Base-by-base conservation (phyloP, 1,140 invertebrate species). In the Panagrolaimus sp. region DNA sequence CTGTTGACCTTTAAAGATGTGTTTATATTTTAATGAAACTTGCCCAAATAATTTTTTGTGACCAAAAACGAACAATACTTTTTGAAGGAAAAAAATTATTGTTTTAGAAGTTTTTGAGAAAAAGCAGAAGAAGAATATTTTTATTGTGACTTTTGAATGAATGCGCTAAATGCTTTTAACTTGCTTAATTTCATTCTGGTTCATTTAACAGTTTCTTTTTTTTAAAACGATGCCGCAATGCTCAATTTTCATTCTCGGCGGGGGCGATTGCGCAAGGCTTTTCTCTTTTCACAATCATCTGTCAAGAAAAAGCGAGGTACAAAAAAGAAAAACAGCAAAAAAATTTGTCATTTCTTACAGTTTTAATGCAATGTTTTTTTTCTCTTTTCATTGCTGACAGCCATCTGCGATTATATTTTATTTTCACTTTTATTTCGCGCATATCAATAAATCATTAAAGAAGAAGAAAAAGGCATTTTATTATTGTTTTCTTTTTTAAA, bases 1-100 rank as follows among this genome's bases (percentile, higher is more conserved):
- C 52, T 58, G 52, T 58, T 58, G 52, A 58, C 52, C 52, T 58
- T 58, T 58, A 21, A 58, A 58, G 52, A n/a, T n/a, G 52, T 15
- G 15, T 17, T 28, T 17, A 21, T 58, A 21, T 58, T 58, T 12
- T 38, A 38, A 38, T 38, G 32, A 38, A 38, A 38, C 2, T 38
- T 38, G 32, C 7, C 32, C 7, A 38, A 4, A n/a, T n/a, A 52
- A 58, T n/a, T 4, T 21, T 58, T 6, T 58, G 52, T 21, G 21
- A 26, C 12, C 5, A 58, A 8, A 58, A 21, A 58, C 10, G 5
- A 58, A 28, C 52, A 58, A 10, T 21, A 12, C 52, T 58, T 21
- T n/a, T 21, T 26, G 52, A n/a, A 58, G 48, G 17, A 21, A 38
- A 38, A 38, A 38, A 38, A 38, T 38, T 38, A 38, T 38, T 38